phyloP scores from a whole-genome alignment of 2,797 vertebrate species.

The Xenops minutus region DNA sequence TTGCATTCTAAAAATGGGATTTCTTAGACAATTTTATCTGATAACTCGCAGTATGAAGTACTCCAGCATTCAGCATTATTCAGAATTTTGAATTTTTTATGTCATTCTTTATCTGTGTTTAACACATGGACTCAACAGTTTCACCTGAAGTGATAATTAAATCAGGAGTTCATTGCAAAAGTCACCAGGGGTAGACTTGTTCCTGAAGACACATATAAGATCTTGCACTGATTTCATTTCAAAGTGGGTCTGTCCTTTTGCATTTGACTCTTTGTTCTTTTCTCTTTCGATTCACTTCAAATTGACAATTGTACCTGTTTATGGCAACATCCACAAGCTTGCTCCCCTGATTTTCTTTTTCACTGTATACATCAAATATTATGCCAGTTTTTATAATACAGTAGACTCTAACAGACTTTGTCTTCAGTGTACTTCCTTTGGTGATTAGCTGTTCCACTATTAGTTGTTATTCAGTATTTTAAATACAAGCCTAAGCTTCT shows the following conservation, averaged over 20 bases:
- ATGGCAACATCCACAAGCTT: not conserved
- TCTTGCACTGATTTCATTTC: not conserved
- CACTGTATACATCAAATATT: not conserved
- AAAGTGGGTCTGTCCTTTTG: not conserved
- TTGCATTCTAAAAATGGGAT: not conserved
- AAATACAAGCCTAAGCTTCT: not conserved
- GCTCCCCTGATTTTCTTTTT: not conserved
- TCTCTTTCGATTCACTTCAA: not conserved
- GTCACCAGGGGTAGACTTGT: not conserved
- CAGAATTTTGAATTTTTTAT: not conserved
- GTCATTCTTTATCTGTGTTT: not conserved
- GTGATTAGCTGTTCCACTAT: not conserved
- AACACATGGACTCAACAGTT: not conserved
- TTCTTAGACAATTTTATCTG: not conserved
- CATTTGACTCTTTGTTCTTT: not conserved
- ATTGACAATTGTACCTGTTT: not conserved
- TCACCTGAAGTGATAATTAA: conserved; percentile 13
- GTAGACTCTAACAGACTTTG: not conserved
- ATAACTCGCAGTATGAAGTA: not conserved
- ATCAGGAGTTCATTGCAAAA: not conserved
- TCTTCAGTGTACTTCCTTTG: not conserved
- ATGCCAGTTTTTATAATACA: not conserved
- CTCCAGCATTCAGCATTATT: not conserved
- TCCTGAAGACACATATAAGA: not conserved
- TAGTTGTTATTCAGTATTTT: not conserved